A percentile compares a stretch with the other conserved stretches of the same genome.
Conservation (phyloP, 2,888 invertebrate species). For the Amorpha juglandis region DNA sequence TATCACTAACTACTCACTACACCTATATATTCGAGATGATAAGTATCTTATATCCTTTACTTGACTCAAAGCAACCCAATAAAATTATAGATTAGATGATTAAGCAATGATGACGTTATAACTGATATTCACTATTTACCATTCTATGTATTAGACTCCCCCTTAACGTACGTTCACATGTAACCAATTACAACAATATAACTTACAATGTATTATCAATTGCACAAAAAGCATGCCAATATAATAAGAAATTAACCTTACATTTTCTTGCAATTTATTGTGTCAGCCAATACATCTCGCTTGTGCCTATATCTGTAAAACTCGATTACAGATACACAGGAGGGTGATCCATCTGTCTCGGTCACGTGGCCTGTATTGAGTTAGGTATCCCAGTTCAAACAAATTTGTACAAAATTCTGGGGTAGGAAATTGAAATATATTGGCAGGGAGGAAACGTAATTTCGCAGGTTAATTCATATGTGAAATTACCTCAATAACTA, state of each 20-base stretch:
- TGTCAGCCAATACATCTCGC: constrained; percentile 6
- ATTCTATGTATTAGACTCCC: not conserved
- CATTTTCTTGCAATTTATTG: not conserved
- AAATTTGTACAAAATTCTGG: constrained; percentile 49
- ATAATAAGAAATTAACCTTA: not conserved
- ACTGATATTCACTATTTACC: not conserved
- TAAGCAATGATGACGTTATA: no score
- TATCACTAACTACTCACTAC: not conserved
- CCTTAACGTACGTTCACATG: not conserved
- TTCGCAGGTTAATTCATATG: constrained; percentile 33
- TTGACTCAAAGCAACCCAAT: no score
- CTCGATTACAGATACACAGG: constrained; percentile 46
- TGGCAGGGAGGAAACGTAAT: constrained; percentile 36
- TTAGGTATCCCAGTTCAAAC: constrained; percentile 49
- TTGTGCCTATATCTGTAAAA: constrained; percentile 22
- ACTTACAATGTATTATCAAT: not conserved
- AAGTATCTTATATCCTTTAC: no score
- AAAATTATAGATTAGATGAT: no score
- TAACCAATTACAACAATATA: not conserved
- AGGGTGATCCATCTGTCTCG: constrained; percentile 61
- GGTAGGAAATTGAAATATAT: constrained; percentile 51
- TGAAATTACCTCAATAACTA: constrained; percentile 1
- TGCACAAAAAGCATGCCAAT: constrained; percentile 1
- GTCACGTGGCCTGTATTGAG: constrained; percentile 70
- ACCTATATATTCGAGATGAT: not conserved